Evolutionary conservation across 2,888 invertebrate genomes (phyloP), one percentile per base, ranked within the genome.

Genomic region (Aphelenchoides bicaudatus): DNA sequence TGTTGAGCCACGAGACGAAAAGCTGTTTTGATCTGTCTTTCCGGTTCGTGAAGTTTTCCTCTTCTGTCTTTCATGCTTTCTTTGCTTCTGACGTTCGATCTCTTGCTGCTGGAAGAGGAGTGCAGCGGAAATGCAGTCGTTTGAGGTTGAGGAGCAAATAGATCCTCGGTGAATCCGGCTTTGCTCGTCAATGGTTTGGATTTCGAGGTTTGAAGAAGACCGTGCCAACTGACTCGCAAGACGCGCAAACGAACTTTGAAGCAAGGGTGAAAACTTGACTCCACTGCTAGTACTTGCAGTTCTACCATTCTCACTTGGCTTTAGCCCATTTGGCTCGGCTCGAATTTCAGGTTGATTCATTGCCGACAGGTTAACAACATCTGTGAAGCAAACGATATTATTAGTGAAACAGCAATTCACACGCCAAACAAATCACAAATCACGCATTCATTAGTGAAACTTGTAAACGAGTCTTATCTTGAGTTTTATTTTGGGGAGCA

Each of bases 191-290:
- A 51, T 23, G 8, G 37, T 30, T 27, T 51, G 25, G 19, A 23
- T 21, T 8, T 28, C 52, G 21, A 51, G 37, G 21, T 51, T 39
- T 6, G 52, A 51, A 4, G 37, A 51, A 8, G 52, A 51, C 10
- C 52, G 52, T 4, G 52, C 52, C 19, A 51, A 25, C 28, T 51
- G 52, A 1, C 38, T 51, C 21, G 52, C 28, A 10, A 51, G 52
- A n/a, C 37, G 31, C 2, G 52, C 52, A 19, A 51, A 31, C 3
- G 52, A 23, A 19, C 37, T 28, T 23, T 34, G 52, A 19, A 43
- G 16, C 29, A 49, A 25, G 10, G 52, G 52, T 21, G 52, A 31
- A 29, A 51, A 51, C 1, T 39, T 37, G 19, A 51, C 52, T 6
- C 16, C 10, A 19, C 21, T 25, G 13, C 37, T 34, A 37, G 52